phyloP scores from a whole-genome alignment of 1,140 invertebrate species.

The Drosophila suzukii region DNA sequence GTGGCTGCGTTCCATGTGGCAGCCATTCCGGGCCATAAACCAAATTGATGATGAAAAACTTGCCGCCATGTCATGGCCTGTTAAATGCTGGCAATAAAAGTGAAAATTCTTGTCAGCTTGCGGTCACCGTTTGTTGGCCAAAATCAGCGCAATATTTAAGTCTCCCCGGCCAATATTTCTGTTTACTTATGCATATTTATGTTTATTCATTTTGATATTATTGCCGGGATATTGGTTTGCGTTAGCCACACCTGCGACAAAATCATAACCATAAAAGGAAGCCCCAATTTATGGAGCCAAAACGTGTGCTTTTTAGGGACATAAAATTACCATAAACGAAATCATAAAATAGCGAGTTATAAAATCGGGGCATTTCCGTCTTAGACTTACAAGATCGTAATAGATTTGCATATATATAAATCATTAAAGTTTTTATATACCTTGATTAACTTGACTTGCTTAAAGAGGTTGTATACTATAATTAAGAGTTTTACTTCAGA shows the following conservation, averaged over 20 bases:
- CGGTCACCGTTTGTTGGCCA: constrained; percentile 62
- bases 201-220: constrained; percentile 48
- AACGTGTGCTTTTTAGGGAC: constrained; percentile 29
- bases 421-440: no score
- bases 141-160: constrained; percentile 48
- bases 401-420: background rate
- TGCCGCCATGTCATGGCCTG: constrained; percentile 73
- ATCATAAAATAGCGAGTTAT: constrained; percentile 21
- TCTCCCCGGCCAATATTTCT: constrained; percentile 3
- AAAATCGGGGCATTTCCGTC: constrained; percentile 5
- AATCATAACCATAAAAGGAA: constrained; percentile 55
- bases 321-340: constrained; percentile 55
- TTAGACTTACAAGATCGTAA: background rate
- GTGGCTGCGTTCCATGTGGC: constrained; percentile 58
- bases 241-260: constrained; percentile 65
- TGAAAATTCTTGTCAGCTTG: constrained; percentile 76
- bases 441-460: no score
- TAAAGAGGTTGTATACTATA: background rate
- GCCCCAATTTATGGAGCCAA: constrained; percentile 49
- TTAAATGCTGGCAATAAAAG: constrained; percentile 80
- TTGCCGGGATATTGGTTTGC: constrained; percentile 38
- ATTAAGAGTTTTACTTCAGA: background rate
- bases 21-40: constrained; percentile 71
- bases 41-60: constrained; percentile 81
- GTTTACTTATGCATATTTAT: constrained; percentile 22